Conservation (phyloP, 2,113 vertebrate genomes). For the Oenanthe oenanthe region DNA sequence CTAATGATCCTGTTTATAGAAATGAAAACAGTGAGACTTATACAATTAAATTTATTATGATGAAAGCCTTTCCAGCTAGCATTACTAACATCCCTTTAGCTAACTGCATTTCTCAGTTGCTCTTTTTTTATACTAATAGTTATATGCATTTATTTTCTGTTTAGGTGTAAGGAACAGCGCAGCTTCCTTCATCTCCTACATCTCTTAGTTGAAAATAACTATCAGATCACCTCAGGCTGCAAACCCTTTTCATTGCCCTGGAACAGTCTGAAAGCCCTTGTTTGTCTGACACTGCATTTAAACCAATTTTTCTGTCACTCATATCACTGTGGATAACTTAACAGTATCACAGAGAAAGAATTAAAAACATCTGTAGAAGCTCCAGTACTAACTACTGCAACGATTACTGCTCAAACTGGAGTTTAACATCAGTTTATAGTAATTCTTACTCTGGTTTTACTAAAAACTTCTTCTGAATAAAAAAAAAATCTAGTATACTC, state of each 20-base stretch:
- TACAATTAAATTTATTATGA: slow-evolving; percentile 7
- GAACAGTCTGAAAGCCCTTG: background rate
- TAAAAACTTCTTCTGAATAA: background rate
- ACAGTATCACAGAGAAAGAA: background rate
- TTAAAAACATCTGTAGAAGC: background rate
- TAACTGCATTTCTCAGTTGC: background rate
- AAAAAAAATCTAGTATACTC: background rate
- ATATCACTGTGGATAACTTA: background rate
- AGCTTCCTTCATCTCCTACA: background rate
- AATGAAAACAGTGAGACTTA: slow-evolving; percentile 24
- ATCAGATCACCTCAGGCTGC: background rate
- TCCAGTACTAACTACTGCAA: background rate
- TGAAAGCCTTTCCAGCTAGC: background rate
- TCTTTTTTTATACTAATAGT: background rate
- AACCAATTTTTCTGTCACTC: background rate
- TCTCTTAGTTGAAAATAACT: background rate
- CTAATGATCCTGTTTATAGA: slow-evolving; percentile 24
- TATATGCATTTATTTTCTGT: background rate
- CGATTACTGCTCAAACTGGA: background rate
- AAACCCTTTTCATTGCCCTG: background rate
- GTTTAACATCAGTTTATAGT: background rate
- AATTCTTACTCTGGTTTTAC: background rate
- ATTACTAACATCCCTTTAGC: background rate
- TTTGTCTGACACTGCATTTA: background rate
- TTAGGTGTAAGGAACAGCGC: background rate